These are phyloP conservation scores for Parnassius mnemosyne DNA, from an alignment of 2,888 invertebrate genomes.

Conservation along the genomic window DNA sequence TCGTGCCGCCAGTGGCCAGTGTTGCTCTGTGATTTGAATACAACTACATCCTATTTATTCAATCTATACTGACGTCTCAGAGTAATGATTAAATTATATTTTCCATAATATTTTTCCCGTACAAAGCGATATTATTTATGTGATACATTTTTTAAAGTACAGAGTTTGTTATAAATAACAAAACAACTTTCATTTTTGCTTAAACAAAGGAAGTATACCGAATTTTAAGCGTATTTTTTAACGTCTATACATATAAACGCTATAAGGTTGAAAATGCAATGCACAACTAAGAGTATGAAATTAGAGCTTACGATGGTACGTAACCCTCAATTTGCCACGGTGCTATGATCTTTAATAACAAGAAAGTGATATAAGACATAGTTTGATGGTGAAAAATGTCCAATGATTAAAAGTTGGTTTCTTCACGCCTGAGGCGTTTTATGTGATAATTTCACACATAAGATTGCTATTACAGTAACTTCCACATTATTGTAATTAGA, in stretches of 20 bases:
- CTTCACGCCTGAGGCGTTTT: constrained; percentile 40
- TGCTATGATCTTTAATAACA: constrained; percentile 39
- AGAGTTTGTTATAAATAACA: background rate
- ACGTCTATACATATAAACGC: background rate
- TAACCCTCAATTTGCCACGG: constrained; percentile 36
- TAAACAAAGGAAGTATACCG: background rate
- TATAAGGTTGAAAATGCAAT: constrained; percentile 21
- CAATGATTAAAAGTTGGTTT: constrained; percentile 43
- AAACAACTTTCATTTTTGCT: constrained; percentile 3
- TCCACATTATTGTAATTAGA: too few relatives aligned
- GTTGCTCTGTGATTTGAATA: too few relatives aligned
- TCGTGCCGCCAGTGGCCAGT: too few relatives aligned
- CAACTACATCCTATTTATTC: too few relatives aligned
- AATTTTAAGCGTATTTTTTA: background rate
- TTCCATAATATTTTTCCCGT: too few relatives aligned
- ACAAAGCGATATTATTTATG: too few relatives aligned
- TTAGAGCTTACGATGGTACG: constrained; percentile 30
- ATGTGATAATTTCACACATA: constrained; percentile 13
- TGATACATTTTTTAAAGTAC: background rate
- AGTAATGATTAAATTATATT: too few relatives aligned
- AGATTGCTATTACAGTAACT: background rate
- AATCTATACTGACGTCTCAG: too few relatives aligned
- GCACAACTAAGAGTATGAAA: constrained; percentile 21
- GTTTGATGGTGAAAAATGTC: constrained; percentile 45
- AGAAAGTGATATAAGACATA: constrained; percentile 27